These are phyloP conservation scores for Acanthococcus lagerstroemiae DNA, from an alignment of 2,888 invertebrate genomes.

Conservation along the genomic window DNA sequence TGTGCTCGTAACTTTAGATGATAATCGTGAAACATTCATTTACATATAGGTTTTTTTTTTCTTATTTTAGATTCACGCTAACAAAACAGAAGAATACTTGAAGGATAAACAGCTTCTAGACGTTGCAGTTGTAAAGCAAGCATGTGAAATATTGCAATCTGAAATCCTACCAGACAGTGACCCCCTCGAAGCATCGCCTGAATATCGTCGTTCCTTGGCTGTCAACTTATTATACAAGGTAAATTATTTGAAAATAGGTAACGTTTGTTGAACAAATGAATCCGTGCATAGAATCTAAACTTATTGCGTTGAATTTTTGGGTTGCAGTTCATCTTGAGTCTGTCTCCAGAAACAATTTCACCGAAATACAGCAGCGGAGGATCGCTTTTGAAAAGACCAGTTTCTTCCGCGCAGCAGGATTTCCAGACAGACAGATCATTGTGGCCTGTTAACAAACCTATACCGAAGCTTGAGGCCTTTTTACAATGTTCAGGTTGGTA, in stretches of 20 bases:
- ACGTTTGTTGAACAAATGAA: neutral
- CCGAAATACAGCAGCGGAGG: slow-evolving; percentile 50
- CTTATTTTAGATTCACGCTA: slow-evolving; percentile 48
- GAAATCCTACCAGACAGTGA: slow-evolving; percentile 56
- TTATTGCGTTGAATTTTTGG: too few species aligned
- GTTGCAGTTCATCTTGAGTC: slow-evolving; percentile 6
- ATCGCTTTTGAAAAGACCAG: slow-evolving; percentile 48
- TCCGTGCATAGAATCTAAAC: neutral
- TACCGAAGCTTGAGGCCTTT: slow-evolving; percentile 61
- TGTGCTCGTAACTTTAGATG: too few species aligned
- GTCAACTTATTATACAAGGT: slow-evolving; percentile 74
- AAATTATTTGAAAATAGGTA: too few species aligned
- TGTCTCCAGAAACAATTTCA: slow-evolving; percentile 45
- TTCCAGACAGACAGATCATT: slow-evolving; percentile 57
- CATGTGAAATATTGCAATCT: slow-evolving; percentile 46
- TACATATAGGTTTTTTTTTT: neutral
- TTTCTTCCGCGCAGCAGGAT: slow-evolving; percentile 58
- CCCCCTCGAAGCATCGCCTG: slow-evolving; percentile 57
- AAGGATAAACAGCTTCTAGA: slow-evolving; percentile 45
- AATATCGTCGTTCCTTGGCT: slow-evolving; percentile 59
- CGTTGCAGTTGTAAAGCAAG: slow-evolving; percentile 44
- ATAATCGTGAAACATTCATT: too few species aligned
- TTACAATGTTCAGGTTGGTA: slow-evolving; percentile 49
- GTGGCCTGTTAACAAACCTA: slow-evolving; percentile 66
- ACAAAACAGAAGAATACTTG: slow-evolving; percentile 47